Conservation (phyloP, 2,113 vertebrate genomes). For the Boulengeromyrus knoepffleri region DNA sequence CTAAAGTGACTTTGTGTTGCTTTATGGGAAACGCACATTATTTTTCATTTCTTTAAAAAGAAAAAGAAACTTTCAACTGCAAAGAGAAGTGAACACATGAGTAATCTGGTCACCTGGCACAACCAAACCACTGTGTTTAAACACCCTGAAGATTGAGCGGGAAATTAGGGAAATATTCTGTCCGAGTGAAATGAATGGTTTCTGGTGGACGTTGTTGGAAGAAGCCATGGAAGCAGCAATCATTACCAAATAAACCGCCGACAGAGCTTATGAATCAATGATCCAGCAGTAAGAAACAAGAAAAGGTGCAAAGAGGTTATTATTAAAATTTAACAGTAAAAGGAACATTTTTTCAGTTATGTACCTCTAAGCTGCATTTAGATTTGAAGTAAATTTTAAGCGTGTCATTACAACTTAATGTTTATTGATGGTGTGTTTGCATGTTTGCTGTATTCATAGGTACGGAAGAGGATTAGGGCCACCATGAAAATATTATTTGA, state of each 20-base stretch:
- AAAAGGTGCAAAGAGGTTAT: background rate
- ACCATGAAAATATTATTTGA: too few relatives aligned
- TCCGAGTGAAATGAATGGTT: background rate
- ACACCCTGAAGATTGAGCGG: background rate
- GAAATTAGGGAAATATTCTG: background rate
- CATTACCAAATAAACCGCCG: background rate
- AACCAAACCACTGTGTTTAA: background rate
- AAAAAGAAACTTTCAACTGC: background rate
- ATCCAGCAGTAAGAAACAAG: background rate
- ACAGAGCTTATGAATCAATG: background rate
- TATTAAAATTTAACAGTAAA: background rate
- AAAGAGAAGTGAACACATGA: background rate
- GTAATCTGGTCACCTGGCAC: background rate
- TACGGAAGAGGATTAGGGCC: too few relatives aligned
- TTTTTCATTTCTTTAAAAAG: background rate
- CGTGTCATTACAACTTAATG: background rate
- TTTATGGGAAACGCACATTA: background rate
- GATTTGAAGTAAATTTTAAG: background rate
- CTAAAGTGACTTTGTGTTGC: background rate
- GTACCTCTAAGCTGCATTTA: background rate
- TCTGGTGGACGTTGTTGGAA: background rate
- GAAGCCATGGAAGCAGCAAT: background rate
- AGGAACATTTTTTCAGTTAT: background rate
- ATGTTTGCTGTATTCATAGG: background rate
- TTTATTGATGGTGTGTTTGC: background rate